phyloP scores from a whole-genome alignment of 2,797 vertebrate genomes.

The Margarornis squamiger region DNA sequence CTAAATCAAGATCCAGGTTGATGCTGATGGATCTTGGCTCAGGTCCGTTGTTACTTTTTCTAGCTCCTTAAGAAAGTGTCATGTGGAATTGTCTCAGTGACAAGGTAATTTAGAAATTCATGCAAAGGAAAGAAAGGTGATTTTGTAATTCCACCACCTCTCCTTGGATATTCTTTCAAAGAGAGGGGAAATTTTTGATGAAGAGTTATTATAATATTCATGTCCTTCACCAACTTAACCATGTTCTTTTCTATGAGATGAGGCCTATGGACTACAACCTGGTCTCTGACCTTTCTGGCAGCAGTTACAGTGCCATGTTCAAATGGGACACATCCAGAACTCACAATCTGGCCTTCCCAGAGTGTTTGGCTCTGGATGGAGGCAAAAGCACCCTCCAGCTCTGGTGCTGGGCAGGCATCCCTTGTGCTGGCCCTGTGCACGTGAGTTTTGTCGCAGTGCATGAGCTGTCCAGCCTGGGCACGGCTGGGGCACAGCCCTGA shows the following conservation, averaged over 20 bases:
- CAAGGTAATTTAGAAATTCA: not conserved
- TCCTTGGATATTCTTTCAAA: not conserved
- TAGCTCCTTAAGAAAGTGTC: not conserved
- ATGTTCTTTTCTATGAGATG: not conserved
- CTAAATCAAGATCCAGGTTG: not conserved
- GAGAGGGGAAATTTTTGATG: not conserved
- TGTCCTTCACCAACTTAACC: not conserved
- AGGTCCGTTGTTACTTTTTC: not conserved
- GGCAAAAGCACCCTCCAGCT: not conserved
- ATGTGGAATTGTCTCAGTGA: not conserved
- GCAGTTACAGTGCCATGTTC: not conserved
- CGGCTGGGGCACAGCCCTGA: not conserved
- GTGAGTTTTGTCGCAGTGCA: not conserved
- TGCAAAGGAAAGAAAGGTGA: not conserved
- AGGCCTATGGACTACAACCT: not conserved
- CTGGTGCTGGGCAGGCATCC: not conserved
- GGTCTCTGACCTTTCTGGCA: not conserved
- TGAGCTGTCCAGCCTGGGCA: accelerated
- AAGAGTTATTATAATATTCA: not conserved
- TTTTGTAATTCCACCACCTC: not conserved
- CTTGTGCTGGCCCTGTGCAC: accelerated
- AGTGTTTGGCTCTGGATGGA: not conserved
- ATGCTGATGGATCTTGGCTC: not conserved
- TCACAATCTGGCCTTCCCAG: not conserved
- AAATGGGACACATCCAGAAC: not conserved